Evolutionary conservation across 2,888 invertebrate species (phyloP), one percentile per base, ranked within the genome.

Genomic region (Vanessa cardui): DNA sequence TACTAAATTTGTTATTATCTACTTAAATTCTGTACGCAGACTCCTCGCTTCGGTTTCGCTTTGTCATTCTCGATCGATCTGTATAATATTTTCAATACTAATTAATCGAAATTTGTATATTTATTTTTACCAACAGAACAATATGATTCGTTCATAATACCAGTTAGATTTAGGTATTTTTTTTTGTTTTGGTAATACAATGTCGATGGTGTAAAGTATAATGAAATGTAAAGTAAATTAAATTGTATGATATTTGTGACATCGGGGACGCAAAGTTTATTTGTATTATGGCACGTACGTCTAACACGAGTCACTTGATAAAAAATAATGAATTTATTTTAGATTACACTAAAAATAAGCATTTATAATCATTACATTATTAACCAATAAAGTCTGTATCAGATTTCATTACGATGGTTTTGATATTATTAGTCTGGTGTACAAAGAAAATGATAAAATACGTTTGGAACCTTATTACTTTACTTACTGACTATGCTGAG

Each of bases 161-260:
- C 18, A 47, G 18, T 6, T 18, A 26, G 21, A 52, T 21, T 21
- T 26, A 2, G 5, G 26, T 21, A 52, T 52, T 52, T 15, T 52
- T 26, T 26, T 52, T 52, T 52, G 52, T 52, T 52, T 26, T 49
- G 18, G 20, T 49, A 52, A 31, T 31, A 31, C n/a, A 54, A 54
- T 31, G 31, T 6, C 31, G 15, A n/a, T 33, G 16, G 12, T 15
- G 49, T 49, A 9, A 21, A 21, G 15, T 21, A 50, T 15, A 52
- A 1, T 31, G 31, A 31, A 52, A 21, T 50, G 15, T 21, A 50
- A 21, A 52, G 7, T 31, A 52, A 31, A 52, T 26, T 31, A 26
- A 26, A 50, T 12, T 5, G 3, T 7, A 15, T 12, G 52, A 52
- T 52, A n/a, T 52, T 52, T 16, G 52, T 52, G 20, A 20, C 49